A percentile compares a stretch with the other conserved stretches of the same genome.
Conservation (phyloP, 2,888 invertebrate genomes). For the Exephanes ischioxanthus region DNA sequence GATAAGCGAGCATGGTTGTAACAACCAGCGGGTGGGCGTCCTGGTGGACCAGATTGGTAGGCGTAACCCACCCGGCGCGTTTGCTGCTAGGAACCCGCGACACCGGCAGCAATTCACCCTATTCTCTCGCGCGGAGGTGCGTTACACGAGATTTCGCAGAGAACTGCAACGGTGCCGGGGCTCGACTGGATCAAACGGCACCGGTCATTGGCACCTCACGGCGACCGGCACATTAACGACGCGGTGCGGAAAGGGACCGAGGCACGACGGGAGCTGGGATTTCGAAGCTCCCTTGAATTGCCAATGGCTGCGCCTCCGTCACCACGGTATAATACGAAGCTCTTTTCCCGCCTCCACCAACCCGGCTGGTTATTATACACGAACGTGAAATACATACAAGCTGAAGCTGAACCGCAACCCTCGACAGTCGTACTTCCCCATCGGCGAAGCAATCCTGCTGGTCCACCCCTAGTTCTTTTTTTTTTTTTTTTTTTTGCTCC, state of each 20-base stretch:
- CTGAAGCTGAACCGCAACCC: constrained; percentile 11
- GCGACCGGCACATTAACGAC: not conserved
- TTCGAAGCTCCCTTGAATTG: constrained; percentile 1
- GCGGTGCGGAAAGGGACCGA: too few relatives aligned
- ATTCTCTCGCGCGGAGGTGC: constrained; percentile 24
- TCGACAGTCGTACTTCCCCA: constrained; percentile 43
- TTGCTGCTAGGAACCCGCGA: constrained; percentile 58
- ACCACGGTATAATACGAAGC: not conserved
- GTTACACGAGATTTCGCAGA: constrained; percentile 15
- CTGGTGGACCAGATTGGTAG: constrained; percentile 81
- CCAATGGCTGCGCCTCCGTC: not conserved
- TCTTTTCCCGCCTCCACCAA: not conserved
- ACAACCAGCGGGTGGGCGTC: constrained; percentile 69
- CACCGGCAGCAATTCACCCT: constrained; percentile 41
- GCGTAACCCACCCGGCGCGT: constrained; percentile 76
- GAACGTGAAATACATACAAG: constrained; percentile 8
- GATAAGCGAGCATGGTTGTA: constrained; percentile 61
- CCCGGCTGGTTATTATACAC: not conserved
- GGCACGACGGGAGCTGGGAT: not conserved
- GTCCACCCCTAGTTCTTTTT: constrained; percentile 55
- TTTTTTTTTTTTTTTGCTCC: constrained; percentile 23
- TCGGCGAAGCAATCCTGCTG: constrained; percentile 58
- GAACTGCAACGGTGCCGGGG: not conserved
- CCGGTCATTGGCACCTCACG: not conserved
- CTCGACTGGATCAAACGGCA: not conserved